Base-by-base conservation (phyloP, 2,888 invertebrate species). In the Lasioglossum malachurum region DNA sequence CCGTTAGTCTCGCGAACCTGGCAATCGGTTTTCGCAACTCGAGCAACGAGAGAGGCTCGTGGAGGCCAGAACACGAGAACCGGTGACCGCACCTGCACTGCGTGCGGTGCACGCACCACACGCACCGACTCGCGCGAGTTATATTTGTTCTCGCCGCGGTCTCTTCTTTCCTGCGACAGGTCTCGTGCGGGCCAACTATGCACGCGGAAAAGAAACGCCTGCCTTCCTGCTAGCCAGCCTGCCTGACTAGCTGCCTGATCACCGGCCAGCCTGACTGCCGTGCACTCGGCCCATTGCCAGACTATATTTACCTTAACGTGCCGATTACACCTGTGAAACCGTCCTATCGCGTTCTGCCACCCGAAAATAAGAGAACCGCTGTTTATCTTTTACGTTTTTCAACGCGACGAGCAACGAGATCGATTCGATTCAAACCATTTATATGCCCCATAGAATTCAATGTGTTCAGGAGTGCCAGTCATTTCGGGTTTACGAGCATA, bases 251-350 rank as follows among this genome's bases (percentile, higher is more conserved):
- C 71, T 71, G 71, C 71, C 71, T 71, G 71, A n/a, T 38, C 23
- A n/a, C 71, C 41, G n/a, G 41, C 71, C 71, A n/a, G 71, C 14
- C 71, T 41, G 71, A 88, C 91, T 90, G 91, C 88, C 91, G 91
- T 92, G 91, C 90, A 90, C 92, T 93, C 93, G 94, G 94, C 94
- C 89, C 84, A 86, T 87, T 94, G 94, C 94, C 94, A 94, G 92
- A 93, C 94, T 94, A 94, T 94, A 94, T 94, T 94, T 94, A 93
- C 91, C 91, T 89, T 92, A 88, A 93, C 93, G 91, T 93, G 90
- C 92, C 93, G 93, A 92, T 94, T 93, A 93, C 92, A 93, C 92
- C 94, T 93, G 93, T 91, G 88, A 91, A 80, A 78, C 84, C 83
- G 84, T 79, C 79, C 86, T 81, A 78, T 79, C 82, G 84, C 57